These are phyloP conservation scores for Lasioglossum leucozonium DNA, from an alignment of 2,888 invertebrate species.

Conservation along the genomic window DNA sequence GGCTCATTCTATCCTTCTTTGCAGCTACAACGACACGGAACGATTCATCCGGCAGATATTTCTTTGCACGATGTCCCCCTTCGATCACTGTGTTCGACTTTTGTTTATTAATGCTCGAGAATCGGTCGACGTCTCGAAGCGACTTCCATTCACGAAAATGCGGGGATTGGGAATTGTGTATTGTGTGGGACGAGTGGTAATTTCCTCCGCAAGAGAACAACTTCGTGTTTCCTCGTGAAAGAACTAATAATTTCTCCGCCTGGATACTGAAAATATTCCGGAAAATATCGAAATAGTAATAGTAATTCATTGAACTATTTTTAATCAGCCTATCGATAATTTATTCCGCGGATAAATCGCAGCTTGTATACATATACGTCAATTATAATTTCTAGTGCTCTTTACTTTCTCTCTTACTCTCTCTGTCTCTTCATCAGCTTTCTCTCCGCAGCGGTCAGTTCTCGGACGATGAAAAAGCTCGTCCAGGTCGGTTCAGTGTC, in stretches of 20 bases:
- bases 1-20: too few relatives aligned
- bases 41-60: slow-evolving; percentile 31
- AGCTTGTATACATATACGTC: slow-evolving; percentile 36
- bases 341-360: slow-evolving; percentile 45
- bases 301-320: not conserved
- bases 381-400: slow-evolving; percentile 52
- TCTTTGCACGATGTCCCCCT: not conserved
- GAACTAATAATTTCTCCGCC: not conserved
- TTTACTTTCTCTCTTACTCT: not conserved
- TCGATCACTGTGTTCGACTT: not conserved
- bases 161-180: not conserved
- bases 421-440: not conserved
- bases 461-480: slow-evolving; percentile 43
- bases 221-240: not conserved
- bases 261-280: not conserved
- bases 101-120: slow-evolving; percentile 41
- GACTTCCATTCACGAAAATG: slow-evolving; percentile 12
- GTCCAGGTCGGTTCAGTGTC: slow-evolving; percentile 53
- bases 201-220: not conserved
- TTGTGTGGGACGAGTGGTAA: not conserved
- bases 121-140: slow-evolving; percentile 35
- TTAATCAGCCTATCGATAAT: slow-evolving; percentile 11
- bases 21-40: not conserved
- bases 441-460: not conserved
- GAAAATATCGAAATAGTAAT: not conserved